These are phyloP conservation scores for Borostomias antarcticus DNA, from an alignment of 2,797 vertebrate genomes.

Conservation along the genomic window DNA sequence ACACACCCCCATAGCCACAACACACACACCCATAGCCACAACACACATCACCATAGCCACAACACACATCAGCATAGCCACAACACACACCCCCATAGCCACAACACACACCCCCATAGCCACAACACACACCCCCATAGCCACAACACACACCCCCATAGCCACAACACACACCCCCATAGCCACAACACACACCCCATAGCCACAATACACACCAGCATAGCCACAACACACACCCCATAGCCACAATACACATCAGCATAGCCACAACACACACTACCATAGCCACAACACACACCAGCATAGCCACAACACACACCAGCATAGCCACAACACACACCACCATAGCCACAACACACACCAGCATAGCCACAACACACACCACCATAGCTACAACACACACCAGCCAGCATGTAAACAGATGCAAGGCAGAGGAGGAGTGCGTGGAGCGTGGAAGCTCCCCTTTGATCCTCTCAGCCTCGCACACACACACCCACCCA, in stretches of 20 bases:
- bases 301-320: no score
- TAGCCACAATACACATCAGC: no score
- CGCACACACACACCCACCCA: not conserved
- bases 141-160: constrained; percentile 6
- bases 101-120: constrained; percentile 2
- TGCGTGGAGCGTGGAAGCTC: not conserved
- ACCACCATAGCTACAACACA: not conserved
- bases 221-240: no score
- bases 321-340: no score
- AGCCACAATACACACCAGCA: not conserved
- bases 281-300: constrained; percentile 4
- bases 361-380: constrained; percentile 10
- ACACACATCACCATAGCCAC: no score
- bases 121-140: not conserved
- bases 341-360: no score
- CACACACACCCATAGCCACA: constrained; percentile 13
- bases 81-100: constrained; percentile 14
- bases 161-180: not conserved
- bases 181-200: not conserved
- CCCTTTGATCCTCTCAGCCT: not conserved
- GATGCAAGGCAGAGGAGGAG: constrained; percentile 5
- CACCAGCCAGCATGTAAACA: constrained; percentile 4
- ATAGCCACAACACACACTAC: not conserved
- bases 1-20: not conserved
- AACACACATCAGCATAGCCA: no score